phyloP scores from a whole-genome alignment of 2,888 invertebrate species.

The Aspidiotus destructor region DNA sequence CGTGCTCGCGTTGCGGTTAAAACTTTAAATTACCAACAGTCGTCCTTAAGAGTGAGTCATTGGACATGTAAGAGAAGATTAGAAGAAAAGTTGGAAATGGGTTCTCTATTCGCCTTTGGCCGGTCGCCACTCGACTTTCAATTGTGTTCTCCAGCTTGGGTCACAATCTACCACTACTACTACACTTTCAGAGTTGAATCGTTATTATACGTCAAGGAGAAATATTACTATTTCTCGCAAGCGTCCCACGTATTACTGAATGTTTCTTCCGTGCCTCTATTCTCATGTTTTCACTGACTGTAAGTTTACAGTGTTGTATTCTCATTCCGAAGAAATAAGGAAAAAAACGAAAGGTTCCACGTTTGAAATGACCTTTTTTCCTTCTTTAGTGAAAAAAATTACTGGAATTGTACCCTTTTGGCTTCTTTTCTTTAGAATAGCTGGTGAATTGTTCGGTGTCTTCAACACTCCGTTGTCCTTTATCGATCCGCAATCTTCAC shows the following conservation, averaged over 20 bases:
- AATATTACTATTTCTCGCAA: neutral
- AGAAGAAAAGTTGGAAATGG: constrained; percentile 28
- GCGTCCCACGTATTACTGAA: too few species aligned
- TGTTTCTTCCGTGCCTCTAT: neutral
- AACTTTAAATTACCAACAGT: constrained; percentile 29
- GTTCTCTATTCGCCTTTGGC: neutral
- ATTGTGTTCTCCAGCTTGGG: too few species aligned
- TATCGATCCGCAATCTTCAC: constrained; percentile 23
- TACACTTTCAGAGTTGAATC: too few species aligned
- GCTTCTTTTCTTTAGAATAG: too few species aligned
- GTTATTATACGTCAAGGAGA: neutral
- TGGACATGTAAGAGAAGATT: constrained; percentile 20
- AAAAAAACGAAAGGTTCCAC: neutral
- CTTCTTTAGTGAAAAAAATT: too few species aligned
- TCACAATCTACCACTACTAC: too few species aligned
- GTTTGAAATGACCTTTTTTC: too few species aligned
- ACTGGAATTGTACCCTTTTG: too few species aligned
- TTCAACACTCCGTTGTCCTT: constrained; percentile 9
- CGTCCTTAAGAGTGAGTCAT: neutral
- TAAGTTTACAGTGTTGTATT: too few species aligned
- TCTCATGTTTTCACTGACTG: neutral
- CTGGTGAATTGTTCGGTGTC: neutral
- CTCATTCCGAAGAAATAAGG: neutral
- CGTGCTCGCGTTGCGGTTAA: constrained; percentile 26
- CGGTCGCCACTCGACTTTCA: neutral